Base-by-base conservation (phyloP, 2,797 vertebrate species). In the Lutjanus campechanus region DNA sequence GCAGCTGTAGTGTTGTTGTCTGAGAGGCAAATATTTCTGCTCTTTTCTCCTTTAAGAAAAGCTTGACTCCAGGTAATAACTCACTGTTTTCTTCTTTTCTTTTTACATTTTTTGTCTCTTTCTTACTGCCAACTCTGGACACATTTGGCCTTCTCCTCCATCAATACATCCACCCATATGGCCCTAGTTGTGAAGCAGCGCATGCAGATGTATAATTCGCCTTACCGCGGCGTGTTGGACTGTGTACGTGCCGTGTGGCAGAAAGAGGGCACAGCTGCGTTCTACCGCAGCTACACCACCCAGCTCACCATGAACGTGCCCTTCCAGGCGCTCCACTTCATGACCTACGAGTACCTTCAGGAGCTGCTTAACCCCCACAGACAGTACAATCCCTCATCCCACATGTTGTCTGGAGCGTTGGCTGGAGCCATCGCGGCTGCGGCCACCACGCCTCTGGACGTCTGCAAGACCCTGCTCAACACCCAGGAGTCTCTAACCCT, bases 161-260 rank as follows among this genome's bases (percentile, higher is more conserved):
- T 72, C 9, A 13, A 5, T 41, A 8, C 76, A 10, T 50, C 55
- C 12, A 40, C 54, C 19, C 25, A 10, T 15, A 15, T 25, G 13
- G 15, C 36, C 71, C 13, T 51, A 99, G 98, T 99, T 95, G 96
- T 99, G 95, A 99, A 99, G 96, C 98, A 99, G 91, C 96, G 98
- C 91, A 98, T 99, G 98, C 98, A 99, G 96, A 99, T 99, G 98
- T 99, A 97, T 93, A 99, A 99, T 81, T 99, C 97, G 0, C 98
- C 98, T 0, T 99, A 98, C 94, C 95, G 96, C 22, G 93, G 96
- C 69, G 98, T 98, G 84, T 95, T 95, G 82, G 98, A 99, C 96
- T 99, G 98, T 95, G 94, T 98, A 29, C 95, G 96, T 69, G 95
- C 96, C 25, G 94, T 99, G 93, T 99, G 98, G 97, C 95, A 73